A percentile compares a stretch with the other conserved stretches of the same genome.
Evolutionary conservation across 2,113 vertebrate species (phyloP).

Genomic region (Atrichornis clamosus): DNA sequence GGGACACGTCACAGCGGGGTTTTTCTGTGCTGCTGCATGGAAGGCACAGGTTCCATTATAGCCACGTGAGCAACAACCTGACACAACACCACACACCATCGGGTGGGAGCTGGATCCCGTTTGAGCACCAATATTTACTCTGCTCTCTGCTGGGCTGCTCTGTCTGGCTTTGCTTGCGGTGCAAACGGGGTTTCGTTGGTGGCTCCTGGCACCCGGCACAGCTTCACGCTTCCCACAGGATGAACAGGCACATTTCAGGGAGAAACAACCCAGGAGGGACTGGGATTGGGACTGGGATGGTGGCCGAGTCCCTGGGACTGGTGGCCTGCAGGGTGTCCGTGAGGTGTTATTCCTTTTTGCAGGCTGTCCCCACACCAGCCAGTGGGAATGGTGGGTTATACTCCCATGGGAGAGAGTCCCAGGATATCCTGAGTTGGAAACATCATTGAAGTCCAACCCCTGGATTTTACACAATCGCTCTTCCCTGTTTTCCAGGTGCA

Average conservation of each 20-base stretch:
- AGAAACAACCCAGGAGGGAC: neutral
- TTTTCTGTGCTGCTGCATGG: neutral
- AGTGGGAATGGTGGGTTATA: neutral
- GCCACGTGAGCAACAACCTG: neutral
- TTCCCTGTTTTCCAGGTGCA: neutral
- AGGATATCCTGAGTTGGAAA: neutral
- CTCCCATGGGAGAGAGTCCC: neutral
- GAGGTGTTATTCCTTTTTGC: neutral
- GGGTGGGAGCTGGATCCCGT: neutral
- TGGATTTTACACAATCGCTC: neutral
- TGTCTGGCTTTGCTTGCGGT: neutral
- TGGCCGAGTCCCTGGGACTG: fast-evolving
- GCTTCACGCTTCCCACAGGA: neutral
- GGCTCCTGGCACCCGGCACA: neutral
- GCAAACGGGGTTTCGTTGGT: neutral
- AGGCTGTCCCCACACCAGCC: neutral
- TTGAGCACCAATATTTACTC: constrained; percentile 19
- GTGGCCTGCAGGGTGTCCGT: neutral
- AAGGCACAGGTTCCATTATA: neutral
- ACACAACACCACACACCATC: neutral
- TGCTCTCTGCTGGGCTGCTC: neutral
- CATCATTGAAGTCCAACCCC: neutral
- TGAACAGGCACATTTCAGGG: neutral
- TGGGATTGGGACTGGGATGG: fast-evolving
- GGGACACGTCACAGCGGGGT: neutral